These are phyloP conservation scores for Apodemia zela DNA, from an alignment of 2,888 invertebrate species.

Conservation along the genomic window DNA sequence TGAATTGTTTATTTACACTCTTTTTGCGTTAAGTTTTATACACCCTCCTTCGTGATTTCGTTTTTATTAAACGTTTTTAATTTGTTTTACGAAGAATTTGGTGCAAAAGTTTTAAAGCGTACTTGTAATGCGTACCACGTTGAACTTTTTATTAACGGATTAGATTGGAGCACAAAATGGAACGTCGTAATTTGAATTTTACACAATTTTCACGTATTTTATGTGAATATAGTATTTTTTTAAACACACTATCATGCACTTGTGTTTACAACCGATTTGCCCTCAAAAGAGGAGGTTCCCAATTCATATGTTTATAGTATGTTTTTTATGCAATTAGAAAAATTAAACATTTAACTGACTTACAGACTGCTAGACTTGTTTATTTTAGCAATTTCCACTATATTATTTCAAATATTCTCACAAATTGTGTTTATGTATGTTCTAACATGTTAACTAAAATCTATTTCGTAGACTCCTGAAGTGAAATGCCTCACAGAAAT, in stretches of 20 bases:
- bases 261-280: too few relatives aligned
- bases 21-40: slow-evolving; percentile 54
- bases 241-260: too few relatives aligned
- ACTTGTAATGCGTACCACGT: slow-evolving; percentile 1
- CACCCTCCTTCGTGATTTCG: slow-evolving; percentile 25
- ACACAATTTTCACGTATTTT: background rate
- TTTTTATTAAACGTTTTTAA: slow-evolving; percentile 9
- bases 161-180: background rate
- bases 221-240: too few relatives aligned
- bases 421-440: too few relatives aligned
- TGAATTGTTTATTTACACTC: slow-evolving; percentile 59
- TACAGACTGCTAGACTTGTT: too few relatives aligned
- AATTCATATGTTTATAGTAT: too few relatives aligned
- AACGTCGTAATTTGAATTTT: background rate
- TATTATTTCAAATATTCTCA: too few relatives aligned
- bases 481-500: background rate
- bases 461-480: background rate
- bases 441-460: background rate
- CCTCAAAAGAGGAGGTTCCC: too few relatives aligned
- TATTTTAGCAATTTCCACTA: too few relatives aligned
- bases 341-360: too few relatives aligned
- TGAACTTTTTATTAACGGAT: background rate
- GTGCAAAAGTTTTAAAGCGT: background rate
- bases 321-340: too few relatives aligned
- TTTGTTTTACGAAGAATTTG: slow-evolving; percentile 11